A percentile compares a stretch with the other conserved stretches of the same genome.
Conservation (phyloP, 2,113 vertebrate genomes). For the Percopsis transmontana region DNA sequence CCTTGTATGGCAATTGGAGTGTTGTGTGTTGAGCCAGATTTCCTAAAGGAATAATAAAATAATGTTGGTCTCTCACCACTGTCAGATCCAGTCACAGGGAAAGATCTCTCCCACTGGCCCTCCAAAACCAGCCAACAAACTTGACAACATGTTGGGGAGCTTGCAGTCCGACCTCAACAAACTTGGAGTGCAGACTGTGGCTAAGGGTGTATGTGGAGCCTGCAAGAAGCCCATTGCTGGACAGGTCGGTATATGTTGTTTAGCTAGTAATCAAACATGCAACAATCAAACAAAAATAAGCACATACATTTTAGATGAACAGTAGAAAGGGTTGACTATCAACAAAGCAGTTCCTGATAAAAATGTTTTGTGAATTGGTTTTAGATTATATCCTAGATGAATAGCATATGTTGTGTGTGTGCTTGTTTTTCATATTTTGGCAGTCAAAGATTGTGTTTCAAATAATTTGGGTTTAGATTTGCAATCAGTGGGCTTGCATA, state of each 20-base stretch:
- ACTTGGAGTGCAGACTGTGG: conserved; percentile 91
- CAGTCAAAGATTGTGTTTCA: conserved; percentile 4
- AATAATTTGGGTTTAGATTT: conserved; percentile 20
- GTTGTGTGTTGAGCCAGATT: background rate
- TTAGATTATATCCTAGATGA: background rate
- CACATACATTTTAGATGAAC: too few relatives aligned
- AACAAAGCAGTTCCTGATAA: too few relatives aligned
- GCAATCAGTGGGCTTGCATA: conserved; percentile 1
- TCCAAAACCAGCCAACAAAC: conserved; percentile 89
- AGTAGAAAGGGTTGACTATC: background rate
- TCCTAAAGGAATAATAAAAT: conserved; percentile 1
- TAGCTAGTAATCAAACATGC: background rate
- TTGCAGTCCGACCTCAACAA: conserved; percentile 94
- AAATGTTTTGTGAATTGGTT: background rate
- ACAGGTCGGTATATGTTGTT: conserved; percentile 78
- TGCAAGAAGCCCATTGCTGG: conserved; percentile 97
- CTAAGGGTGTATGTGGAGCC: conserved; percentile 94
- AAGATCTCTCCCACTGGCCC: conserved; percentile 79
- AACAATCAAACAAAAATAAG: background rate
- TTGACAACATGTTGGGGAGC: conserved; percentile 96
- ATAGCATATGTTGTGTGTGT: conserved; percentile 8
- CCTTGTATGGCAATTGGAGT: background rate
- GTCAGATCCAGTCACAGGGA: conserved; percentile 89
- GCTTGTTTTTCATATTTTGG: conserved; percentile 13
- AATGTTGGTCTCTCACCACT: conserved; percentile 9